Base-by-base conservation (phyloP, 2,797 vertebrate genomes). In the Coilia nasus region DNA sequence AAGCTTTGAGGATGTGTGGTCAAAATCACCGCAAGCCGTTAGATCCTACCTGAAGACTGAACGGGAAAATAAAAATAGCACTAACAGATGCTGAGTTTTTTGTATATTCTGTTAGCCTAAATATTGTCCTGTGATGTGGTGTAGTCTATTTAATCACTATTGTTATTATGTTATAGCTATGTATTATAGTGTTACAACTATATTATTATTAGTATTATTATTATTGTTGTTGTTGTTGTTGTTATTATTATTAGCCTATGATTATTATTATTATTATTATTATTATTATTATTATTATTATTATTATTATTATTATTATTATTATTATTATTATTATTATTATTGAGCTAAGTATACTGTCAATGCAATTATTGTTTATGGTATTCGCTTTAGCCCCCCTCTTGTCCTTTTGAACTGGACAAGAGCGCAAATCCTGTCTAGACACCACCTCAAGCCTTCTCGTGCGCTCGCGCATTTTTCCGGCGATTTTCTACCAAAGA, bases 371-470 rank as follows among this genome's bases (percentile, higher is more conserved):
- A 71, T 35, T 23, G 25, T 44, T 75, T 87, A 85, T 81, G 84
- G 25, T 87, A 17, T 28, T 57, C 25, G 78, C 35, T 84, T 14
- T 81, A 84, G 88, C 35, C 89, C 35, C 87, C 87, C 84, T 85
- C n/a, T 83, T 84, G 50, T 59, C 67, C 75, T 88, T 93, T 91
- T 93, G 88, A 90, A 92, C 90, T 87, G 89, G 92, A 94, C 93
- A 91, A 92, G 86, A 87, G 87, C 92, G 89, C 83, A 90, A 92
- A 91, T 93, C 91, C 81, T 86, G 94, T 96, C 93, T 95, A 94
- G 94, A 95, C 92, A 12, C 71, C 88, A 84, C 35, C 81, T 87
- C 86, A 84, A 86, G 87, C 82, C 75, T 71, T 81, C 86, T 84
- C 15, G 17, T 41, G 71, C 71, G 31, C 35, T 44, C 7, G 10